Conservation (phyloP, 2,888 invertebrate species). For the Cerastoderma edule region DNA sequence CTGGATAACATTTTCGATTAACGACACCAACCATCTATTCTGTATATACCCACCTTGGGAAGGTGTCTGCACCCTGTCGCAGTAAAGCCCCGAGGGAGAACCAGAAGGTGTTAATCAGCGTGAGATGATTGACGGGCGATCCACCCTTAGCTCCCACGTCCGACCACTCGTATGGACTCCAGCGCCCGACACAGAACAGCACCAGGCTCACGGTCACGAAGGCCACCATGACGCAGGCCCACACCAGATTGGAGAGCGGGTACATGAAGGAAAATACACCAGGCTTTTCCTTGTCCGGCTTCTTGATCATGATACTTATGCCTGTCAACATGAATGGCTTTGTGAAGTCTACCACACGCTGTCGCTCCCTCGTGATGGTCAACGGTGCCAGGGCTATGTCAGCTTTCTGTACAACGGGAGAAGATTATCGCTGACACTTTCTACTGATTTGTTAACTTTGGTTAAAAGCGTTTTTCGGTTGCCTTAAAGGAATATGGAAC, state of each 20-base stretch:
- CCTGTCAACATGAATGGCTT: slow-evolving; percentile 99
- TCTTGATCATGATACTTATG: slow-evolving; percentile 97
- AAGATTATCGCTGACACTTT: too few species aligned
- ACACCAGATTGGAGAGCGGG: slow-evolving; percentile 94
- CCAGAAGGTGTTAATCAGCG: slow-evolving; percentile 98
- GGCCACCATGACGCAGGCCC: slow-evolving; percentile 94
- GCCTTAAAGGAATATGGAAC: too few species aligned
- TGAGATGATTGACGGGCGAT: slow-evolving; percentile 86
- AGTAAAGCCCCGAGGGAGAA: slow-evolving; percentile 98
- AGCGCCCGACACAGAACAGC: slow-evolving; percentile 97
- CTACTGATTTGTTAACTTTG: too few species aligned
- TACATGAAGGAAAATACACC: slow-evolving; percentile 99
- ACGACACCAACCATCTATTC: too few species aligned
- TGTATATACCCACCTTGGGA: slow-evolving; percentile 91
- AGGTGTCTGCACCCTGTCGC: slow-evolving; percentile 99
- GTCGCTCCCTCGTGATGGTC: slow-evolving; percentile 96
- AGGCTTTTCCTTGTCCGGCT: slow-evolving; percentile 95
- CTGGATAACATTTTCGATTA: too few species aligned
- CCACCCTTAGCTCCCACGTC: slow-evolving; percentile 65
- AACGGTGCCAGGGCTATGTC: slow-evolving; percentile 97
- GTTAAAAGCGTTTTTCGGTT: too few species aligned
- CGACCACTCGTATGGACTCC: slow-evolving; percentile 98
- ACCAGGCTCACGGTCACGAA: slow-evolving; percentile 98
- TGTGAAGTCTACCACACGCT: slow-evolving; percentile 97
- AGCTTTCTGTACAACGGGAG: slow-evolving; percentile 89